phyloP scores from a whole-genome alignment of 37 sponge, comb jelly and placozoan genomes.

The Bolinopsis microptera region DNA sequence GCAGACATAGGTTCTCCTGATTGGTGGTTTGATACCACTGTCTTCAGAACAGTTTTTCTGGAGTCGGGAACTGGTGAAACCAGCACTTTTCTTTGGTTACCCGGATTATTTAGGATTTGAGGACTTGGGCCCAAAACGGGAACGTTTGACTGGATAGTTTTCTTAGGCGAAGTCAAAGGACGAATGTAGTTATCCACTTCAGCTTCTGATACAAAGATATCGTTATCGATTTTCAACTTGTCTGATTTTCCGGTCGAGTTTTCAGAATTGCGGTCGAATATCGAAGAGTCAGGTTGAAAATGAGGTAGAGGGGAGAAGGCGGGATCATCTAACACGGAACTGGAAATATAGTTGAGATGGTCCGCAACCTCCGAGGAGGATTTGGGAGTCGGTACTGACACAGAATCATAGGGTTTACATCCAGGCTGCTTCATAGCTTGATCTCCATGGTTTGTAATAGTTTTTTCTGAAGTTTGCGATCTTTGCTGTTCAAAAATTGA shows the following conservation, averaged over 20 bases:
- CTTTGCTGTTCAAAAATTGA: background rate
- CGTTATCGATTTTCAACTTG: conserved; percentile 11
- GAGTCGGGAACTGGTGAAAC: background rate
- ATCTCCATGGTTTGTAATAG: no score
- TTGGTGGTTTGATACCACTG: background rate
- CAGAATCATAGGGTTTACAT: background rate
- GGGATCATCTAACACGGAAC: background rate
- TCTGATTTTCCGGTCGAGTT: background rate
- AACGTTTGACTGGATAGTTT: no score
- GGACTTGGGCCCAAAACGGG: background rate
- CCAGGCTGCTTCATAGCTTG: no score
- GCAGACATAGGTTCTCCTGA: background rate
- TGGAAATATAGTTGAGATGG: background rate
- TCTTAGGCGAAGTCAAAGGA: background rate
- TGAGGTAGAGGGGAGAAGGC: background rate
- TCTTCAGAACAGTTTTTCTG: background rate
- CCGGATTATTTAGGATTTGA: background rate
- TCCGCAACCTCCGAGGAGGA: background rate
- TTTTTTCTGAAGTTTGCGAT: background rate
- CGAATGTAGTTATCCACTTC: background rate
- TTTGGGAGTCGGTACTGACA: background rate
- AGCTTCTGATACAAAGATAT: background rate
- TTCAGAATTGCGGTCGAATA: background rate
- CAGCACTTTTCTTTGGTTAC: background rate
- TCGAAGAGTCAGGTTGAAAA: background rate